Evolutionary conservation across 2,888 invertebrate species (phyloP), one percentile per base, ranked within the genome.

Genomic region (Erpobdella octoculata): DNA sequence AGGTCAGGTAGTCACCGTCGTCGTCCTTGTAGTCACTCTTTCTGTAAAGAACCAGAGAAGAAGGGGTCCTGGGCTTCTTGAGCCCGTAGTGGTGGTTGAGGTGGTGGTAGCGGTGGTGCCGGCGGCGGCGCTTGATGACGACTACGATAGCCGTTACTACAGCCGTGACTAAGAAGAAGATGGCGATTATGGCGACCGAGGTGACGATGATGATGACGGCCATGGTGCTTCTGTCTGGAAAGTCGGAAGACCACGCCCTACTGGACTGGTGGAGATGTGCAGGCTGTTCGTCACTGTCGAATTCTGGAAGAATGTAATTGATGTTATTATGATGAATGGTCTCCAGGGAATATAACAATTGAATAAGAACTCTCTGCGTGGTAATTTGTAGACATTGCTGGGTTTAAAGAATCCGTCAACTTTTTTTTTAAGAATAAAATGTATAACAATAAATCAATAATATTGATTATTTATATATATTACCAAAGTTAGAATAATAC

Each of bases 61-160:
- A 53, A 2, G 53, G 4, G 25, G 53, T 35, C 25, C 31, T 46
- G 58, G 38, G 25, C 61, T 61, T 70, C 46, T 53, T 59, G n/a
- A 31, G 33, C 59, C 38, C n/a, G 68, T n/a, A 12, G 53, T 48
- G 65, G 35, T 25, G n/a, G 21, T 36, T 18, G 28, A 36, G 46
- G 68, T 41, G 64, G 53, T 59, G 28, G 41, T 46, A 25, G 25
- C 36, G 72, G 28, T 41, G 59, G 33, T 36, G 68, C 25, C 36
- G 21, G 48, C 28, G 15, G 31, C 28, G 18, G 58, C 37, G 38
- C 38, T 31, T 28, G 48, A 38, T 18, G 31, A 62, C 38, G 31
- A 35, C 21, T 25, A n/a, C 62, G 21, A 31, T n/a, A 21, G 64
- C 38, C 18, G 71, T 59, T 9, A 21, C 36, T 62, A 71, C 31